These are phyloP conservation scores for Sander vitreus DNA, from an alignment of 2,113 vertebrate genomes.

Conservation along the genomic window DNA sequence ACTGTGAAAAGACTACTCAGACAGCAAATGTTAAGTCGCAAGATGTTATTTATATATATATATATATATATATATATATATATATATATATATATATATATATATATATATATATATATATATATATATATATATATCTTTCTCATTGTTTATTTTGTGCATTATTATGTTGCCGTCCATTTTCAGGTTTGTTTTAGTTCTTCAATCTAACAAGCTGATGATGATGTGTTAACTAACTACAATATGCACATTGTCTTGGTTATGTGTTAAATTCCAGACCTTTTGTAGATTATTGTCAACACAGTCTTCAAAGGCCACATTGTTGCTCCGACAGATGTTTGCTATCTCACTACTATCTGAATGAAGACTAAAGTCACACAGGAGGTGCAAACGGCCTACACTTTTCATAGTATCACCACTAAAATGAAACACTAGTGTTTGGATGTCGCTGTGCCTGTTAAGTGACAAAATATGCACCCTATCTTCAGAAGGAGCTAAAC, in stretches of 20 bases:
- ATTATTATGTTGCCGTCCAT: no score
- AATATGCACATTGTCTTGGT: constrained; percentile 11
- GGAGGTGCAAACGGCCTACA: background rate
- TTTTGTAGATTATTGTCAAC: background rate
- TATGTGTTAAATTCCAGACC: background rate
- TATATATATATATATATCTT: no score
- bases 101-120: no score
- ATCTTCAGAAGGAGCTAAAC: background rate
- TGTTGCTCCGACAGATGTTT: constrained; percentile 2
- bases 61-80: no score
- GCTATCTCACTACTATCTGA: background rate
- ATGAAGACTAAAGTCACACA: background rate
- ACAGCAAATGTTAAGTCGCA: no score
- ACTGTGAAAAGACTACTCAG: no score
- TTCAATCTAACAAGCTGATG: background rate
- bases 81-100: no score
- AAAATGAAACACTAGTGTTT: background rate
- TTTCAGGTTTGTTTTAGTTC: background rate
- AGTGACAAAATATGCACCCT: background rate
- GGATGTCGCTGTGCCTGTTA: background rate
- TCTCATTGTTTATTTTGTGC: no score
- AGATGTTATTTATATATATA: no score
- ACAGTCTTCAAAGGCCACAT: background rate
- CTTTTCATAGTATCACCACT: background rate
- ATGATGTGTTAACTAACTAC: background rate